Evolutionary conservation across 2,113 vertebrate species (phyloP).

Genomic region (Grus americana): DNA sequence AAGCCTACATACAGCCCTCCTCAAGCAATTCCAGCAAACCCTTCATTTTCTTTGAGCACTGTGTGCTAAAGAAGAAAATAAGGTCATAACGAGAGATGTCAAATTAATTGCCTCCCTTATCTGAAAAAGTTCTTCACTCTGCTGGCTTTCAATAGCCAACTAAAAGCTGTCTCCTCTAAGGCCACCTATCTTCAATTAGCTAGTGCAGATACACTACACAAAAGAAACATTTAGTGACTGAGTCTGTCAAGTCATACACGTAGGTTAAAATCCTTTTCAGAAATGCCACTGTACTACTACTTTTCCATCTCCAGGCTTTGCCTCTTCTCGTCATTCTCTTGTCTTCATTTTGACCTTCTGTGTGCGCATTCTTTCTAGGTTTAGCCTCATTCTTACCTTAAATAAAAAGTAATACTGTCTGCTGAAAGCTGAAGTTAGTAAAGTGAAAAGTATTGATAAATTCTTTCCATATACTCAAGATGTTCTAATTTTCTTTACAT

Average conservation of each 20-base stretch:
- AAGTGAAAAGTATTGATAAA: not conserved
- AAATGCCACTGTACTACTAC: not conserved
- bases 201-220: not conserved
- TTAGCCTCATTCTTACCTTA: not conserved
- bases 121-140: not conserved
- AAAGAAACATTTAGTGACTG: not conserved
- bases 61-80: not conserved
- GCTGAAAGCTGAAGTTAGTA: not conserved
- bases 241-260: not conserved
- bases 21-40: not conserved
- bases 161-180: not conserved
- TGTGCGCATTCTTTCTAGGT: not conserved
- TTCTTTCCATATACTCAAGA: not conserved
- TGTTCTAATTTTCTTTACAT: not conserved
- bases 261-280: not conserved
- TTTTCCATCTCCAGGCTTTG: not conserved
- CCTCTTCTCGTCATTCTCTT: not conserved
- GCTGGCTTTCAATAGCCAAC: not conserved
- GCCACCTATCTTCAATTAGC: not conserved
- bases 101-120: slow-evolving; percentile 43
- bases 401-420: not conserved
- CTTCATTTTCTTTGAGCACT: not conserved
- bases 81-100: not conserved
- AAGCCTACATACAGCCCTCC: not conserved
- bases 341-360: not conserved